Evolutionary conservation across 2,113 vertebrate species (phyloP).

Genomic region (Ploceus nigricollis): DNA sequence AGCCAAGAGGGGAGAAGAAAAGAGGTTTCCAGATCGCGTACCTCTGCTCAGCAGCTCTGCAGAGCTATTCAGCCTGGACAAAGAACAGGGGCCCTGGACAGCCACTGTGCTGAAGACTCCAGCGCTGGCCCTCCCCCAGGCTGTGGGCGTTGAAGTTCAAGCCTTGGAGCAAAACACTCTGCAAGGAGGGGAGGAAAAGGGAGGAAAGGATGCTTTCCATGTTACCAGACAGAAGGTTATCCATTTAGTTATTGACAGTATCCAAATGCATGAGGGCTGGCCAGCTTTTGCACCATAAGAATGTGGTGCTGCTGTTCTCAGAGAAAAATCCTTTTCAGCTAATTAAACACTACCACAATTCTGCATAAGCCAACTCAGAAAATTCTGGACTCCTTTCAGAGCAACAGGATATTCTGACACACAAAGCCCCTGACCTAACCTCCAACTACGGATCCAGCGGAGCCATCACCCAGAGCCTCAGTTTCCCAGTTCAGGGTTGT

Average conservation of each 20-base stretch:
- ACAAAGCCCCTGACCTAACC: not conserved
- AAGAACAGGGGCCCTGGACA: not conserved
- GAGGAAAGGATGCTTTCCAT: not conserved
- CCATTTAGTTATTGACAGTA: not conserved
- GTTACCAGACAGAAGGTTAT: not conserved
- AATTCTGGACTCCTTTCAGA: not conserved
- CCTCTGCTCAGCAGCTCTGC: not conserved
- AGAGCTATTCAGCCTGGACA: slow-evolving; percentile 9
- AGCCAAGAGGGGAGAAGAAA: not conserved
- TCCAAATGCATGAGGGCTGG: not conserved
- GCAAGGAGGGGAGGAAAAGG: not conserved
- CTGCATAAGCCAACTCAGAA: not conserved
- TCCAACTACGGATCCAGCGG: accelerated
- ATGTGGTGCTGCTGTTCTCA: not conserved
- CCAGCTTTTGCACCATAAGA: not conserved
- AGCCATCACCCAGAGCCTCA: not conserved
- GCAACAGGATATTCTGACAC: not conserved
- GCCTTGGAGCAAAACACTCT: not conserved
- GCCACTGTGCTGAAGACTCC: not conserved
- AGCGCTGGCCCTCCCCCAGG: not conserved
- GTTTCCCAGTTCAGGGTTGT: not conserved
- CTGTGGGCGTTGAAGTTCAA: not conserved
- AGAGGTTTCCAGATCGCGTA: not conserved
- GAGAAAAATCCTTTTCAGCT: not conserved
- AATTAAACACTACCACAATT: not conserved